phyloP scores from a whole-genome alignment of 2,888 invertebrate genomes.

The Drosophila neutralis region DNA sequence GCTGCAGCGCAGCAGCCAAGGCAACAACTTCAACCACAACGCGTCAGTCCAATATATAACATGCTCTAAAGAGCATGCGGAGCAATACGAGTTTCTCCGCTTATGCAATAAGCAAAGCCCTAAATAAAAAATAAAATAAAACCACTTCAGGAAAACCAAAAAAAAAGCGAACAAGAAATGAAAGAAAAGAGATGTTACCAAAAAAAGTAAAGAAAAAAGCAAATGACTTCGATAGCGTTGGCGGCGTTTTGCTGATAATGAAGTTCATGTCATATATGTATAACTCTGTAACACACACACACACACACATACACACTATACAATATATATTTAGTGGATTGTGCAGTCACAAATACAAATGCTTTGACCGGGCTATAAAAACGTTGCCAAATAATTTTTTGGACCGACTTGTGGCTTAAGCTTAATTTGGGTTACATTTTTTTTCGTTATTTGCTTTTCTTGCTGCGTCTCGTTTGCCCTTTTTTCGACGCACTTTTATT shows the following conservation, averaged over 20 bases:
- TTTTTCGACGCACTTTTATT: conserved; percentile 74
- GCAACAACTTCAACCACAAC: conserved; percentile 16
- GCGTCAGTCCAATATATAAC: conserved; percentile 50
- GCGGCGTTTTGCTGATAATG: conserved; percentile 68
- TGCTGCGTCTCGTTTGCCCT: conserved; percentile 55
- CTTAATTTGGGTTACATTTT: conserved; percentile 75
- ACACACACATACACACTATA: conserved; percentile 1
- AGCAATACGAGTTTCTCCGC: conserved; percentile 77
- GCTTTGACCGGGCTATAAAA: conserved; percentile 67
- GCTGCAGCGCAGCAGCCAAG: neutral
- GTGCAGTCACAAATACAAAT: conserved; percentile 62
- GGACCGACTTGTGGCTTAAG: conserved; percentile 57
- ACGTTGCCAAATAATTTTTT: conserved; percentile 75
- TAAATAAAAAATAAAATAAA: conserved; percentile 71
- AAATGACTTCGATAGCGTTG: conserved; percentile 49
- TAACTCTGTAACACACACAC: conserved; percentile 19
- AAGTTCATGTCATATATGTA: conserved; percentile 70
- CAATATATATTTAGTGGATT: conserved; percentile 30
- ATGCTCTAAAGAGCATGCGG: conserved; percentile 73
- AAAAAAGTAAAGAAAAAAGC: conserved; percentile 24
- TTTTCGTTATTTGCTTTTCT: conserved; percentile 34
- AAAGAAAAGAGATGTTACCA: conserved; percentile 71
- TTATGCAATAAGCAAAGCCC: conserved; percentile 79
- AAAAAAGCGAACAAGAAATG: conserved; percentile 36
- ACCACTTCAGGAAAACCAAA: conserved; percentile 62